These are phyloP conservation scores for Hydrochoerus hydrochaeris DNA, from an alignment of 2,113 vertebrate genomes.

Conservation along the genomic window DNA sequence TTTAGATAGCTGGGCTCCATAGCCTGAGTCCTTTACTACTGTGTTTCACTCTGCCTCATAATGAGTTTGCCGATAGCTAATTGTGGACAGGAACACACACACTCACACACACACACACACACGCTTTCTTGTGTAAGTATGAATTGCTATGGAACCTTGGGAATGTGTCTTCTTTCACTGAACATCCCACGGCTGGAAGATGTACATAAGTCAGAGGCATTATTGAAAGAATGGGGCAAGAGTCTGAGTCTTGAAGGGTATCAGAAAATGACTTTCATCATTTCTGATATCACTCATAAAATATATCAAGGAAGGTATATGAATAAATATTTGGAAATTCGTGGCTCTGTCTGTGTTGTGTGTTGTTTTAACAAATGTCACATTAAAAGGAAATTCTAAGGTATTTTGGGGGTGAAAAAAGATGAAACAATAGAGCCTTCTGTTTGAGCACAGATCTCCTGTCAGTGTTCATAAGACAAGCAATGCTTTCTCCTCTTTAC, in stretches of 20 bases:
- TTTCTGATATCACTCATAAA: conserved; percentile 48
- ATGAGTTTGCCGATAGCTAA: neutral
- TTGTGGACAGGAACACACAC: neutral
- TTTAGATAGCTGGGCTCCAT: neutral
- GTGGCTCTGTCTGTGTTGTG: neutral
- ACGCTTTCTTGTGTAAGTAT: neutral
- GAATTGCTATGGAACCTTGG: neutral
- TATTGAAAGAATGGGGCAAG: neutral
- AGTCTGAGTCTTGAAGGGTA: neutral
- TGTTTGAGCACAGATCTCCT: neutral
- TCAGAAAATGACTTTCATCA: conserved; percentile 35
- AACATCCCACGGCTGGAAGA: neutral
- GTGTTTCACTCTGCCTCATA: neutral
- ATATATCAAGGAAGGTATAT: neutral
- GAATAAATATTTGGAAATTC: conserved; percentile 49
- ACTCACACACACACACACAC: neutral
- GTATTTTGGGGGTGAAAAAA: conserved; percentile 12
- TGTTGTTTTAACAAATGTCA: conserved; percentile 51
- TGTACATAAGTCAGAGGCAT: neutral
- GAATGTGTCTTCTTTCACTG: too few relatives aligned
- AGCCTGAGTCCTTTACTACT: neutral
- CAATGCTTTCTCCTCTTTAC: neutral
- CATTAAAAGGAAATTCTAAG: neutral
- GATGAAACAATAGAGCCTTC: conserved; percentile 34
- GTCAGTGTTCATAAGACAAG: conserved; percentile 25